A percentile compares a stretch with the other conserved stretches of the same genome.
Evolutionary conservation across 2,113 vertebrate genomes (phyloP).

Genomic region (Charadrius vociferus): DNA sequence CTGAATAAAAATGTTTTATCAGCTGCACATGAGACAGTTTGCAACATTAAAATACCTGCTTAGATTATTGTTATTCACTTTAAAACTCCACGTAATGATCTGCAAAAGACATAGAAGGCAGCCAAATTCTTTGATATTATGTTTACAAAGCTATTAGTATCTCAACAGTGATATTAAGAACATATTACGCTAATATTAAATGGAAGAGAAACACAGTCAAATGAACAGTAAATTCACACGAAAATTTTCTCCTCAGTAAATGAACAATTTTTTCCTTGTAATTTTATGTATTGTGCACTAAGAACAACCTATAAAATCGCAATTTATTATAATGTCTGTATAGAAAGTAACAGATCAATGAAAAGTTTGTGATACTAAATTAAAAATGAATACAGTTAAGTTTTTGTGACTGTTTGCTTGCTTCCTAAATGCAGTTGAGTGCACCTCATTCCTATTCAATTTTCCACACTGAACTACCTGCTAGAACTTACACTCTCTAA

Average conservation of each 20-base stretch:
- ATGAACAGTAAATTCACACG: constrained; percentile 11
- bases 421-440: neutral
- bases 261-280: neutral
- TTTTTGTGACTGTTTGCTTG: neutral
- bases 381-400: neutral
- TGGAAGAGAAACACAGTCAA: neutral
- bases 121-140: neutral
- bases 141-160: constrained; percentile 10
- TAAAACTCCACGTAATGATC: neutral
- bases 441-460: neutral
- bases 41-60: neutral
- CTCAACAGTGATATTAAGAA: constrained; percentile 1
- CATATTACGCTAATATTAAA: neutral
- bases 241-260: neutral
- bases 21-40: neutral
- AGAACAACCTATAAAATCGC: neutral
- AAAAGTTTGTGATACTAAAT: neutral
- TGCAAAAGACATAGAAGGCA: neutral
- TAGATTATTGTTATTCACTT: neutral
- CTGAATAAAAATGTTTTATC: constrained; percentile 17
- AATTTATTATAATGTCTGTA: neutral
- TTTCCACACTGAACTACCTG: neutral
- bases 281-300: neutral
- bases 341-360: neutral
- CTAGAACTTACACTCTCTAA: neutral